A percentile compares a stretch with the other conserved stretches of the same genome.
phyloP scores from a whole-genome alignment of 2,888 invertebrate species.

The Spodoptera picta region DNA sequence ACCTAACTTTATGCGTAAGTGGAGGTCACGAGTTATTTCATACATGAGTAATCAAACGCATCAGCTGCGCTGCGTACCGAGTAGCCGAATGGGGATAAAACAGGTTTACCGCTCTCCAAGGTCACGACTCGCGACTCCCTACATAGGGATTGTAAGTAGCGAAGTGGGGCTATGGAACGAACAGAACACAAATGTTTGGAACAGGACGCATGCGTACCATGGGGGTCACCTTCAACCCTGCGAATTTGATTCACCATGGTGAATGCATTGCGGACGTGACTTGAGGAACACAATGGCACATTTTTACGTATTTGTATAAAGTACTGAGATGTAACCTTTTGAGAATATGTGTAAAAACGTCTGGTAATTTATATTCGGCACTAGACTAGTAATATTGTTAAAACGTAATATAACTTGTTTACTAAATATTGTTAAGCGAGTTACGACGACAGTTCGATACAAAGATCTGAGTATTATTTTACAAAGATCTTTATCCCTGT shows the following conservation, averaged over 20 bases:
- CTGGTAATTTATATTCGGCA: too few relatives aligned
- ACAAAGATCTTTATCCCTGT: not conserved
- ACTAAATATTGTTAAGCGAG: too few relatives aligned
- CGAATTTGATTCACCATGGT: conserved; percentile 33
- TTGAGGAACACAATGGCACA: not conserved
- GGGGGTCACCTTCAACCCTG: conserved; percentile 62
- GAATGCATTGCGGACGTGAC: conserved; percentile 25
- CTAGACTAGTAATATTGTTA: too few relatives aligned
- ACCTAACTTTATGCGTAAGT: too few relatives aligned
- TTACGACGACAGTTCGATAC: too few relatives aligned
- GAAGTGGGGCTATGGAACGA: conserved; percentile 37
- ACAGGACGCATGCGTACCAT: conserved; percentile 67
- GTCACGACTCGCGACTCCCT: conserved; percentile 62
- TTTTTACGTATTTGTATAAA: too few relatives aligned
- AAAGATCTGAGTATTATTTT: not conserved
- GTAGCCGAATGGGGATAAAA: conserved; percentile 46
- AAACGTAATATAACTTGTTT: too few relatives aligned
- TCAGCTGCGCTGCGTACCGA: conserved; percentile 24
- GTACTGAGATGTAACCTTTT: too few relatives aligned
- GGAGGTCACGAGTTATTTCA: conserved; percentile 1
- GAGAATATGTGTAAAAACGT: too few relatives aligned
- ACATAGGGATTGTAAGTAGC: conserved; percentile 52
- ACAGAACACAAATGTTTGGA: conserved; percentile 53
- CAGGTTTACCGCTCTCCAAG: conserved; percentile 66
- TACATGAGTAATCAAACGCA: conserved; percentile 7